These are phyloP conservation scores for Cephus pygmeus DNA, from an alignment of 2,888 invertebrate species.

Conservation along the genomic window DNA sequence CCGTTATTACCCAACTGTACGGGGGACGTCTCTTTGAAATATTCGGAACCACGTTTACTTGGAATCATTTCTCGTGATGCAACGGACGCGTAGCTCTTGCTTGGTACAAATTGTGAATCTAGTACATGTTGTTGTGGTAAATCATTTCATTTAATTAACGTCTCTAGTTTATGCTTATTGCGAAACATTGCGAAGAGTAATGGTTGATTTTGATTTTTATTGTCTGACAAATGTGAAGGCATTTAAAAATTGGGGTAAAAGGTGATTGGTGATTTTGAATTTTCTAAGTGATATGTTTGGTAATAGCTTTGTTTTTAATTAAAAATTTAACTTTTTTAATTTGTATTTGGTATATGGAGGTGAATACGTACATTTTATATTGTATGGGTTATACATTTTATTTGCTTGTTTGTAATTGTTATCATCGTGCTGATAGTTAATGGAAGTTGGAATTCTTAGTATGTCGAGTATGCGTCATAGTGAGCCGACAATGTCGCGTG, in stretches of 20 bases:
- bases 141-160: neutral
- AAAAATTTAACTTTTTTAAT: neutral
- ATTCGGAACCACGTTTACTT: too few relatives aligned
- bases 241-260: neutral
- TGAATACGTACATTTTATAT: neutral
- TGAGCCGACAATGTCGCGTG: neutral
- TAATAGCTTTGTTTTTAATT: neutral
- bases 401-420: neutral
- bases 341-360: neutral
- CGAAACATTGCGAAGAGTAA: too few relatives aligned
- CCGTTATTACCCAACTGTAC: constrained; percentile 20
- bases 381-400: neutral
- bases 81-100: too few relatives aligned
- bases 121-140: neutral
- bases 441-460: neutral
- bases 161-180: neutral
- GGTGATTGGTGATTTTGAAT: neutral
- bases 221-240: neutral
- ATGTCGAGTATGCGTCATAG: neutral
- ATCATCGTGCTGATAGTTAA: neutral
- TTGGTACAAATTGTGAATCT: neutral
- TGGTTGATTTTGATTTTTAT: too few relatives aligned
- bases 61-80: too few relatives aligned
- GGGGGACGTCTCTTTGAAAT: too few relatives aligned
- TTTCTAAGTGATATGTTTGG: neutral